These are phyloP conservation scores for Ptyas mucosa DNA, from an alignment of 2,113 vertebrate species.

Conservation along the genomic window DNA sequence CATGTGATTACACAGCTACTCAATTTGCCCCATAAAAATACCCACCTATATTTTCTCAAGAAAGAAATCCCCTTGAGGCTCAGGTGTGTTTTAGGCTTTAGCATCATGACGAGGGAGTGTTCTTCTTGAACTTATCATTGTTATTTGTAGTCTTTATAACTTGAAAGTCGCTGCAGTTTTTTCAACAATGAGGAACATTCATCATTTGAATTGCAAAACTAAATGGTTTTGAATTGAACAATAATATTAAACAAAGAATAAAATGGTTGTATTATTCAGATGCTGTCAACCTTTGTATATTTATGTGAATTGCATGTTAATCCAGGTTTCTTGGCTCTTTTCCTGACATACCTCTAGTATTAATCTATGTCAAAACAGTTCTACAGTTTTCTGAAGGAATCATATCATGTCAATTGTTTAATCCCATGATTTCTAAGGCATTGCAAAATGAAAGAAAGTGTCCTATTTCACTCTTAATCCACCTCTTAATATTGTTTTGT, in stretches of 20 bases:
- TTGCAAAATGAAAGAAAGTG: neutral
- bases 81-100: neutral
- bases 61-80: neutral
- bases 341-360: neutral
- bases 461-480: neutral
- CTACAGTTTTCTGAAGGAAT: neutral
- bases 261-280: neutral
- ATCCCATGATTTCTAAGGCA: neutral
- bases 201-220: slow-evolving; percentile 7
- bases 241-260: neutral
- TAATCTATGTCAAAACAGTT: slow-evolving; percentile 6
- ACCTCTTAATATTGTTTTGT: accelerated
- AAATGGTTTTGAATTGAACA: neutral
- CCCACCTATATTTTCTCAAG: neutral
- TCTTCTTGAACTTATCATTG: neutral
- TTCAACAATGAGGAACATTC: neutral
- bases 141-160: neutral
- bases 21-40: neutral
- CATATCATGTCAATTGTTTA: neutral
- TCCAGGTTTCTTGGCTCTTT: slow-evolving; percentile 10
- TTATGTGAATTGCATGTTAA: neutral
- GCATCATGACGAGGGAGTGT: neutral
- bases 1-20: neutral
- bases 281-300: neutral
- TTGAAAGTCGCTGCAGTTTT: neutral